Percentiles rank a stretch among this genome's conserved stretches.
Conservation (phyloP, 2,797 vertebrate species). For the Eupleurogrammus muticus region DNA sequence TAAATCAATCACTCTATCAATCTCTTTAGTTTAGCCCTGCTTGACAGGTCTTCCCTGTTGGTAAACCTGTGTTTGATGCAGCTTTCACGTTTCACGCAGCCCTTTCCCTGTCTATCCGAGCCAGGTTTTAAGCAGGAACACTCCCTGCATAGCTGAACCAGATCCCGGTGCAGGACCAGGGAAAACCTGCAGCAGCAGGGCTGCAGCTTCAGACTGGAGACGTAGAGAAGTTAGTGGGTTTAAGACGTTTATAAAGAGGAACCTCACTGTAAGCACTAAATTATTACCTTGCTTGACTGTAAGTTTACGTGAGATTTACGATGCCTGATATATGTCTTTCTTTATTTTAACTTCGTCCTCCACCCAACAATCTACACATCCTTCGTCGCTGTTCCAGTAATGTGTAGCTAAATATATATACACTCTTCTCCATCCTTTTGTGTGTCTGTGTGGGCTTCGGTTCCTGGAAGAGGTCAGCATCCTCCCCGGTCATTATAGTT, state of each 20-base stretch:
- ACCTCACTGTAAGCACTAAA: conserved; percentile 31
- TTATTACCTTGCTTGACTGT: conserved; percentile 36
- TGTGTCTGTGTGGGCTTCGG: conserved; percentile 40
- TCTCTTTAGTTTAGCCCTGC: conserved; percentile 8
- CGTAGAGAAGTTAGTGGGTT: conserved; percentile 25
- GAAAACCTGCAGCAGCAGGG: conserved; percentile 1
- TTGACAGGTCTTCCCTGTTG: conserved; percentile 20
- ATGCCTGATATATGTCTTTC: conserved; percentile 27
- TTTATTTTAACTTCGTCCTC: conserved; percentile 37
- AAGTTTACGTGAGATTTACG: conserved; percentile 29
- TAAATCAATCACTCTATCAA: no score
- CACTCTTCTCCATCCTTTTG: background rate
- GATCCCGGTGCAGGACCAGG: conserved; percentile 25
- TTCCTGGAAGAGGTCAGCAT: conserved; percentile 37
- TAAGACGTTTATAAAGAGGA: conserved; percentile 39
- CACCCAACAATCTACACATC: conserved; percentile 20
- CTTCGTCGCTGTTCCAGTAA: conserved; percentile 23
- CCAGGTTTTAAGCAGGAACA: conserved; percentile 6
- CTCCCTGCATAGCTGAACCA: conserved; percentile 11
- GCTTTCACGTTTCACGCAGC: background rate
- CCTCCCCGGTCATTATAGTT: conserved; percentile 29
- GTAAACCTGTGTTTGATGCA: conserved; percentile 5
- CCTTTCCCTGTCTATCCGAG: background rate
- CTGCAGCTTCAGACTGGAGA: background rate
- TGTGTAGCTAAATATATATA: conserved; percentile 30